phyloP scores from a whole-genome alignment of 2,113 vertebrate species.

The Chaetops frenatus region DNA sequence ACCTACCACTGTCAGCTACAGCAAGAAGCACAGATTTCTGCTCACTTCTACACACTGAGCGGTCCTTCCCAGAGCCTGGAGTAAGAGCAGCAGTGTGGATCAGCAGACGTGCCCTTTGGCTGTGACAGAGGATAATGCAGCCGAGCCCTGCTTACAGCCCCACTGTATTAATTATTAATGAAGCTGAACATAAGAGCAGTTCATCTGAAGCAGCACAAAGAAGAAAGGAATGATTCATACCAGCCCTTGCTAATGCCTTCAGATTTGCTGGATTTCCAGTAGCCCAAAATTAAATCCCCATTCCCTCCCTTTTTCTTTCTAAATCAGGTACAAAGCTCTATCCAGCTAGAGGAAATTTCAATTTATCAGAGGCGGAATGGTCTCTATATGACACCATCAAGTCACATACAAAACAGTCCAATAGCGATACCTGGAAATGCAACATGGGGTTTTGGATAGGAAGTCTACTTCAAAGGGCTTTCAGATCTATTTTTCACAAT shows the following conservation, averaged over 20 bases:
- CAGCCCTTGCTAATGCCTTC: not conserved
- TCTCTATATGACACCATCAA: not conserved
- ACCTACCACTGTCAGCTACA: not conserved
- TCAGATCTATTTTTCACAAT: not conserved
- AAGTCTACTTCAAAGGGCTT: not conserved
- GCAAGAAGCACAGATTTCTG: not conserved
- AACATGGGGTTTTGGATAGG: not conserved
- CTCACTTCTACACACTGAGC: not conserved
- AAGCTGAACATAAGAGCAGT: not conserved
- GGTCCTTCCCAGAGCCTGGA: not conserved
- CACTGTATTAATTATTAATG: slow-evolving; percentile 60
- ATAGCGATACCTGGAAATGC: not conserved
- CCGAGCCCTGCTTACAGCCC: not conserved
- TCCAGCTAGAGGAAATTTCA: not conserved
- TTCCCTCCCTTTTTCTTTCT: not conserved
- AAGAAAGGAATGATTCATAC: slow-evolving; percentile 25
- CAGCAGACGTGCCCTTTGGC: not conserved
- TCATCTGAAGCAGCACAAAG: slow-evolving; percentile 33
- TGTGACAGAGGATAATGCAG: not conserved
- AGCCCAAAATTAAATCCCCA: not conserved
- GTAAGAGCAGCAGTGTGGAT: not conserved
- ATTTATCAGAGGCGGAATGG: not conserved
- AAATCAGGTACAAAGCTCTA: not conserved
- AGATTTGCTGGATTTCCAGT: not conserved
- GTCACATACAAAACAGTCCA: not conserved